These are phyloP conservation scores for Dasysyrphus albostriatus DNA, from an alignment of 2,888 invertebrate genomes.

Conservation along the genomic window DNA sequence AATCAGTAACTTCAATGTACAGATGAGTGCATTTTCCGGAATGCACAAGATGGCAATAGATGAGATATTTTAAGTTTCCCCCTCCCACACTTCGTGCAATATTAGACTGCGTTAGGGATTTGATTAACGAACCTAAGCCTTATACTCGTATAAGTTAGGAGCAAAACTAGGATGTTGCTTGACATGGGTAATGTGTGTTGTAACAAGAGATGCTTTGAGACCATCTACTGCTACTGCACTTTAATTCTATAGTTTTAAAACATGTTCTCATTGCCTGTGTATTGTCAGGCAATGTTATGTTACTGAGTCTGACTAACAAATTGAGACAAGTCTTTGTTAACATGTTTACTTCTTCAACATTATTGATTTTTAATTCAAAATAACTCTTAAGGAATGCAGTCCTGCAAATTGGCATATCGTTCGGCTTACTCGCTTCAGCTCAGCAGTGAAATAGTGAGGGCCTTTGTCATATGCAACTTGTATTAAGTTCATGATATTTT, in stretches of 20 bases:
- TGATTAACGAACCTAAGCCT: conserved; percentile 22
- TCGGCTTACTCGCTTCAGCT: too few species aligned
- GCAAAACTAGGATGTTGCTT: conserved; percentile 17
- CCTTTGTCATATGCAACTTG: too few species aligned
- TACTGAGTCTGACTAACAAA: background rate
- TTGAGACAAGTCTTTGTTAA: too few species aligned
- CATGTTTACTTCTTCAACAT: too few species aligned
- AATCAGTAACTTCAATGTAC: conserved; percentile 41
- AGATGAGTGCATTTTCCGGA: conserved; percentile 8
- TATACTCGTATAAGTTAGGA: background rate
- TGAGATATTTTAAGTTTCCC: conserved; percentile 33
- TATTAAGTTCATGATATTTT: too few species aligned
- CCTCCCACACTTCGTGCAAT: background rate
- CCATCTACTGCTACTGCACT: background rate
- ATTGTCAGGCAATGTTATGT: background rate
- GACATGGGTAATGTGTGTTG: background rate
- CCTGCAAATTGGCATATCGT: too few species aligned
- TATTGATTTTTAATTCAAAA: too few species aligned
- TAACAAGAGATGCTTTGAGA: conserved; percentile 16
- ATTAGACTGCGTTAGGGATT: background rate
- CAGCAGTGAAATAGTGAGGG: too few species aligned
- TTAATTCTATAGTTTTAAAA: background rate
- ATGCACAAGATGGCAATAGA: conserved; percentile 44
- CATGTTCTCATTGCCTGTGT: background rate
- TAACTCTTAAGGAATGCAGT: too few species aligned